phyloP scores from a whole-genome alignment of 1,140 invertebrate species.

The Procambarus clarkii region DNA sequence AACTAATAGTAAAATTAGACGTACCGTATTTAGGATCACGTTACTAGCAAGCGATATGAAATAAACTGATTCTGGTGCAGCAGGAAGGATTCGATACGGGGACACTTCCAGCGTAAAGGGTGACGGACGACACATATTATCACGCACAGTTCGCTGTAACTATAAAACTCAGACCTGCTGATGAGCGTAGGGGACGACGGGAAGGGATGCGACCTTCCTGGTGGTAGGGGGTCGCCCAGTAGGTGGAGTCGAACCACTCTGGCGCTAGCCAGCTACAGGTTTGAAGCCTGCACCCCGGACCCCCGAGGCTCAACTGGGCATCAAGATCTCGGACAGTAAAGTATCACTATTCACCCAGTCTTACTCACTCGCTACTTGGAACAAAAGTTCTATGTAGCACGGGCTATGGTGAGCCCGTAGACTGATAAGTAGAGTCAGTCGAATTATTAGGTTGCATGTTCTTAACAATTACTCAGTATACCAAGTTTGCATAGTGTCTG shows the following conservation, averaged over 20 bases:
- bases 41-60: not conserved
- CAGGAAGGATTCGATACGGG: not conserved
- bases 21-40: not conserved
- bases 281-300: conserved; percentile 54
- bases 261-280: conserved; percentile 51
- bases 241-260: conserved; percentile 53
- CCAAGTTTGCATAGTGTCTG: too few species aligned
- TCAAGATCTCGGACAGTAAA: not conserved
- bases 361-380: too few species aligned
- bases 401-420: too few species aligned
- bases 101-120: not conserved
- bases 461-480: too few species aligned
- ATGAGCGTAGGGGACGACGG: not conserved
- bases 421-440: too few species aligned
- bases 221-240: conserved; percentile 9
- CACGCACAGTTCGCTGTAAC: not conserved
- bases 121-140: not conserved
- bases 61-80: not conserved
- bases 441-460: too few species aligned
- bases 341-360: too few species aligned
- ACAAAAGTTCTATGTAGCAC: too few species aligned
- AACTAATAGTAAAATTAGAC: too few species aligned
- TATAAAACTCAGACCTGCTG: not conserved
- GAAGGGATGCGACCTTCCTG: not conserved
- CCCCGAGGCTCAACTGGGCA: conserved; percentile 46